Percentiles rank a stretch among this genome's conserved stretches.
phyloP scores from a whole-genome alignment of 2,113 vertebrate genomes.

The Charina bottae region DNA sequence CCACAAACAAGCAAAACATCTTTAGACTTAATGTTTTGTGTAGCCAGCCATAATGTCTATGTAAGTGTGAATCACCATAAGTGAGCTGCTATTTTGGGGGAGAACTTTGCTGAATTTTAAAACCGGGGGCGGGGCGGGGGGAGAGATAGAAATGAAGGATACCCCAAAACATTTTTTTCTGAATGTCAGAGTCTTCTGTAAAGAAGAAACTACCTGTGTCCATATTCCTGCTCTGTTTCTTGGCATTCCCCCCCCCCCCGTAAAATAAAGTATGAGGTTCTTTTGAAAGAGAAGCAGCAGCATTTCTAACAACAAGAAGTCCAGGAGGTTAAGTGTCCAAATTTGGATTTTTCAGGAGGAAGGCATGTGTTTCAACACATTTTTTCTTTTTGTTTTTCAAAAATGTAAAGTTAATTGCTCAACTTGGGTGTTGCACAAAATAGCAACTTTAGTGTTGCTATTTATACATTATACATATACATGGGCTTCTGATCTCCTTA shows the following conservation, averaged over 20 bases:
- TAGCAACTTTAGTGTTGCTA: not conserved
- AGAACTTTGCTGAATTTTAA: not conserved
- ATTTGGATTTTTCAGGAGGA: constrained; percentile 17
- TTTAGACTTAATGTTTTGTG: no score
- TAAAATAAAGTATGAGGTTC: not conserved
- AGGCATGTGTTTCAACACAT: constrained; percentile 16
- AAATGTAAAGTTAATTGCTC: not conserved
- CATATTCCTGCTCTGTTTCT: not conserved
- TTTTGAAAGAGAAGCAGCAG: constrained; percentile 26
- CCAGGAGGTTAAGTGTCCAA: constrained; percentile 5
- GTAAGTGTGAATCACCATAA: not conserved
- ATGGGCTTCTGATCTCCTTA: not conserved
- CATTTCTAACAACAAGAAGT: constrained; percentile 17
- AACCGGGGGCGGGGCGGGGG: no score
- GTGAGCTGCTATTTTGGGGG: not conserved
- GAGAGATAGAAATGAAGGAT: not conserved
- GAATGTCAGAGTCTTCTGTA: not conserved
- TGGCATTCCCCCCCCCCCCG: not conserved
- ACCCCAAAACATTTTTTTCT: not conserved
- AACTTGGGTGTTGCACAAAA: constrained; percentile 4
- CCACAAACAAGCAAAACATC: no score
- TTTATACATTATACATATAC: not conserved
- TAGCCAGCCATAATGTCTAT: not conserved
- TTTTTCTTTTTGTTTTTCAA: not conserved
- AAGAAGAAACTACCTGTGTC: not conserved